Conservation (phyloP, 2,797 vertebrate species). For the Eutrigla gurnardus region DNA sequence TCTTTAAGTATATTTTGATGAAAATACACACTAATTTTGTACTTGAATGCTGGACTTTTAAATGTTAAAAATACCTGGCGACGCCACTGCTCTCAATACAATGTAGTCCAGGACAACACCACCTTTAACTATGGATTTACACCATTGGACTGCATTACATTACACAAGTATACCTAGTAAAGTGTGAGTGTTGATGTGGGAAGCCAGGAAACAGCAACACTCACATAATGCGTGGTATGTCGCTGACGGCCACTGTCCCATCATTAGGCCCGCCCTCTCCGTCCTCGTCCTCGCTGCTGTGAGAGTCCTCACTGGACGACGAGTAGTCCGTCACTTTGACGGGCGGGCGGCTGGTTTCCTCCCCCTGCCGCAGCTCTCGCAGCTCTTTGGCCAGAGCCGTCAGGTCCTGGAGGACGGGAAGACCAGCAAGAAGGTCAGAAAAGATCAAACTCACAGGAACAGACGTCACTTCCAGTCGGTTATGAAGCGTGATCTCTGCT, state of each 20-base stretch:
- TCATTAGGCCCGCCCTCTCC: slow-evolving; percentile 92
- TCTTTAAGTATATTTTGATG: too few relatives aligned
- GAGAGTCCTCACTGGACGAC: slow-evolving; percentile 96
- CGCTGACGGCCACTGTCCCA: slow-evolving; percentile 95
- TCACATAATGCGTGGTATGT: slow-evolving; percentile 98
- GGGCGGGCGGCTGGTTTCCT: slow-evolving; percentile 93
- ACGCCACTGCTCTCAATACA: too few relatives aligned
- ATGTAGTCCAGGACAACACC: too few relatives aligned
- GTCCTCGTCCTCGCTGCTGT: slow-evolving; percentile 97
- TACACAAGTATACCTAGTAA: not conserved
- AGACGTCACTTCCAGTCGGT: not conserved
- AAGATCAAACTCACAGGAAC: not conserved
- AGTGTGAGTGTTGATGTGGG: not conserved
- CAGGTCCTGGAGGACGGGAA: slow-evolving; percentile 87
- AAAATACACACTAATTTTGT: too few relatives aligned
- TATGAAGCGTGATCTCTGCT: not conserved
- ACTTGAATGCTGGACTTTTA: too few relatives aligned
- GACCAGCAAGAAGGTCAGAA: not conserved
- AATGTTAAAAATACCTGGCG: too few relatives aligned
- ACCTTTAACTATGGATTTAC: too few relatives aligned
- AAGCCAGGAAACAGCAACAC: slow-evolving; percentile 42
- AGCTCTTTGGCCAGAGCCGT: slow-evolving; percentile 98
- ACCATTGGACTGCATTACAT: too few relatives aligned
- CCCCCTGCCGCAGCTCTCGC: slow-evolving; percentile 93
- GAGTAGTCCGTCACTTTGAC: slow-evolving; percentile 99